These are phyloP conservation scores for Lysiphlebus fabarum DNA, from an alignment of 1,140 invertebrate species.

Conservation along the genomic window DNA sequence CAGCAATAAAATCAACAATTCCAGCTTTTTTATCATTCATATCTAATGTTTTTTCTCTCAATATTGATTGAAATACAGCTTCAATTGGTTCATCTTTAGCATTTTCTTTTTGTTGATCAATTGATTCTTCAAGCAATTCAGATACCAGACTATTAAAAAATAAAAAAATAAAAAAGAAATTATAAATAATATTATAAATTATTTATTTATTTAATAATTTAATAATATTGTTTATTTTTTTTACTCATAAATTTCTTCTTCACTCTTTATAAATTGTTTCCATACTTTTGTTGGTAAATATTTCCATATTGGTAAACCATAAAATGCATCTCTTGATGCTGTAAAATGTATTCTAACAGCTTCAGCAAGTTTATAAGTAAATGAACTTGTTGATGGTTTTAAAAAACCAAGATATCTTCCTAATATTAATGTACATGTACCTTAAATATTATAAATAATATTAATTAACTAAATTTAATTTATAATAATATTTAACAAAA, in stretches of 20 bases:
- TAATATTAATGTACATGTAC: slow-evolving; percentile 72
- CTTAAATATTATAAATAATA: slow-evolving; percentile 44
- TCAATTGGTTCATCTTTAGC: slow-evolving; percentile 59
- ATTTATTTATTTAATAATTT: not conserved
- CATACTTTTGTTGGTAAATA: slow-evolving; percentile 72
- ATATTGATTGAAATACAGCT: slow-evolving; percentile 72
- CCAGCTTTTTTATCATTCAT: slow-evolving; percentile 78
- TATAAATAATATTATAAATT: not conserved
- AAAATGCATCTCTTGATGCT: slow-evolving; percentile 75
- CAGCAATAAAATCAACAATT: slow-evolving; percentile 82
- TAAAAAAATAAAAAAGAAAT: slow-evolving; percentile 56
- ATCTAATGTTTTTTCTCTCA: slow-evolving; percentile 68
- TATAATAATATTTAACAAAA: no score
- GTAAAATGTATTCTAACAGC: slow-evolving; percentile 73
- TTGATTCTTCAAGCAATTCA: slow-evolving; percentile 70
- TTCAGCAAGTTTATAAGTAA: slow-evolving; percentile 58
- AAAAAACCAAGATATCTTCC: slow-evolving; percentile 78
- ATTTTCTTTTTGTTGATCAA: slow-evolving; percentile 52
- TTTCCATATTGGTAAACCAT: slow-evolving; percentile 81
- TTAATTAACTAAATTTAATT: slow-evolving; percentile 28
- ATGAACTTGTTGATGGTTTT: slow-evolving; percentile 54
- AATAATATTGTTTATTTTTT: slow-evolving; percentile 28
- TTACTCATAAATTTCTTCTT: slow-evolving; percentile 75
- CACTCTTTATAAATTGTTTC: slow-evolving; percentile 66
- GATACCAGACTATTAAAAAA: slow-evolving; percentile 59